These are phyloP conservation scores for Coturnix japonica DNA, from an alignment of 2,113 vertebrate genomes.

Conservation along the genomic window DNA sequence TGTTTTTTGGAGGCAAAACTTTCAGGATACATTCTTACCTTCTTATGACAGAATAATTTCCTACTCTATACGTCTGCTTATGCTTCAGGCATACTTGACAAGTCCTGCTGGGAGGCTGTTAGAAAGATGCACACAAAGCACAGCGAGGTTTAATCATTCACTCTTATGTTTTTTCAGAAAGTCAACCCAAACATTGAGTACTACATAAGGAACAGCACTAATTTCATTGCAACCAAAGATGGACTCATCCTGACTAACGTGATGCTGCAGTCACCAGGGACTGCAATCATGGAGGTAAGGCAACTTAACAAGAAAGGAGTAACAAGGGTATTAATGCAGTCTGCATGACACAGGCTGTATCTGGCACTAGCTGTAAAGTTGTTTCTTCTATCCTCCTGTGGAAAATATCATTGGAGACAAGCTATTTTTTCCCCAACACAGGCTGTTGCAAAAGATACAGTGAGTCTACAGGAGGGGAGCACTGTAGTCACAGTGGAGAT, in stretches of 20 bases:
- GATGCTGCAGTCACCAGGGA: constrained; percentile 64
- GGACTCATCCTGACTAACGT: constrained; percentile 83
- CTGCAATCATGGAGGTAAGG: constrained; percentile 47
- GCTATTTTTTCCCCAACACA: not conserved
- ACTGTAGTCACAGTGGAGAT: constrained; percentile 41
- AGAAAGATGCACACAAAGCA: not conserved
- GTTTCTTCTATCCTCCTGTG: not conserved
- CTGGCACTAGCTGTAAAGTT: not conserved
- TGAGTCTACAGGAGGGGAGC: constrained; percentile 46
- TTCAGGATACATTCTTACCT: not conserved
- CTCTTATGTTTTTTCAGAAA: constrained; percentile 74
- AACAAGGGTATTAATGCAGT: not conserved
- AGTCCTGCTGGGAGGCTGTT: not conserved
- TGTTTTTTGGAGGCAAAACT: not conserved
- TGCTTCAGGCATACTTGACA: not conserved
- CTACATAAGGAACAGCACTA: constrained; percentile 82
- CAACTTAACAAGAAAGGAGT: not conserved
- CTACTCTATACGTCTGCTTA: fast-evolving
- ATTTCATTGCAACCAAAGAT: constrained; percentile 81
- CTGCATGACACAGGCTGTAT: not conserved
- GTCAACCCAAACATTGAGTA: constrained; percentile 84
- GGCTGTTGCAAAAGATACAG: constrained; percentile 41
- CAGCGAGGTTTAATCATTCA: not conserved
- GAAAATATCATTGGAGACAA: not conserved
- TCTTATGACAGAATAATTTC: not conserved